Percentiles rank a stretch among this genome's conserved stretches.
phyloP scores from a whole-genome alignment of 2,888 invertebrate genomes.

The Argyra leucocephala region DNA sequence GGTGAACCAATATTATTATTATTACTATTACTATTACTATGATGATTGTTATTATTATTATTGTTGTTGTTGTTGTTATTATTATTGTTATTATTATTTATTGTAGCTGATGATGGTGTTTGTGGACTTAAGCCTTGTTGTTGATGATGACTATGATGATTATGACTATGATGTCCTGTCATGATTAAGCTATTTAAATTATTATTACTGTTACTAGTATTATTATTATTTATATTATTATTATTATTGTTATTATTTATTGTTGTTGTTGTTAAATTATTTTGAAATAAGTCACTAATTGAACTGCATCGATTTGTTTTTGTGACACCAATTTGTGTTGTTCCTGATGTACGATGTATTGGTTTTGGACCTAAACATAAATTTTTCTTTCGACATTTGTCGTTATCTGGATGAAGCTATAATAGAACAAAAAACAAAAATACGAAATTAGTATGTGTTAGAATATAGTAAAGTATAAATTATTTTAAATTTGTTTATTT shows the following conservation, averaged over 20 bases:
- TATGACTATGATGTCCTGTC: slow-evolving; percentile 9
- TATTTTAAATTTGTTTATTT: neutral
- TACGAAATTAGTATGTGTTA: neutral
- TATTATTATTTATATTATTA: slow-evolving; percentile 18
- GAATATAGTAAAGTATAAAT: no score
- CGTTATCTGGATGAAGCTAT: slow-evolving; percentile 44
- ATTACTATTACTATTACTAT: slow-evolving; percentile 25
- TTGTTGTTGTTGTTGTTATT: slow-evolving; percentile 13
- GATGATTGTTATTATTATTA: slow-evolving; percentile 11
- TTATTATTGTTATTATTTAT: slow-evolving; percentile 24
- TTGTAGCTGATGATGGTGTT: slow-evolving; percentile 4
- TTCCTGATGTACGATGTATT: neutral
- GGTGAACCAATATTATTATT: slow-evolving; percentile 38
- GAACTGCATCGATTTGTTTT: slow-evolving; percentile 28
- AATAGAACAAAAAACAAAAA: slow-evolving; percentile 16
- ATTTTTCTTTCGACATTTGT: slow-evolving; percentile 43
- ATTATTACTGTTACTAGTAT: neutral
- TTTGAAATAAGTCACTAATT: slow-evolving; percentile 32
- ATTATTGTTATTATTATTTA: slow-evolving; percentile 15
- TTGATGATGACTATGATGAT: slow-evolving; percentile 21
- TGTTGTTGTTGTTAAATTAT: slow-evolving; percentile 30
- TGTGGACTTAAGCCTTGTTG: slow-evolving; percentile 15
- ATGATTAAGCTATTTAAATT: slow-evolving; percentile 14
- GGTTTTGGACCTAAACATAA: slow-evolving; percentile 29
- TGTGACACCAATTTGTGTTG: neutral